Percentiles rank a stretch among this genome's conserved stretches.
Evolutionary conservation across 2,888 invertebrate species (phyloP).

Genomic region (Ectemnius lituratus): DNA sequence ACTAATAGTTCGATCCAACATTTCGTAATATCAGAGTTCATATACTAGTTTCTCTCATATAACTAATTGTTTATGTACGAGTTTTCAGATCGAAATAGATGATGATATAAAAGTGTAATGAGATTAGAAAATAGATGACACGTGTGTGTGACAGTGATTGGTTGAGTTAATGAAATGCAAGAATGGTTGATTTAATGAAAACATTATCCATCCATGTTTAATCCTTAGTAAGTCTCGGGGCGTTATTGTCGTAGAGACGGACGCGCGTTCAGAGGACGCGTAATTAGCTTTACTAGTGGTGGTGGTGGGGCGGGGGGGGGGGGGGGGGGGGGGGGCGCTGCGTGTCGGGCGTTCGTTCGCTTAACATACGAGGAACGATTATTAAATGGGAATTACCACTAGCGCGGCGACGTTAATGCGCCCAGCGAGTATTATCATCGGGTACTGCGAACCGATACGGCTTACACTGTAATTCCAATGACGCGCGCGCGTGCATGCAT

Average conservation of each 20-base stretch:
- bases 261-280: slow-evolving; percentile 51
- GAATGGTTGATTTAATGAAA: slow-evolving; percentile 55
- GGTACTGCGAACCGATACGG: slow-evolving; percentile 48
- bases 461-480: slow-evolving; percentile 54
- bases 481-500: too few species aligned
- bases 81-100: too few species aligned
- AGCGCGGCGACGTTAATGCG: slow-evolving; percentile 55
- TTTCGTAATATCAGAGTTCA: too few species aligned
- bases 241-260: slow-evolving; percentile 59
- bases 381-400: slow-evolving; percentile 64
- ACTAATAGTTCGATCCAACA: too few species aligned
- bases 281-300: slow-evolving; percentile 54
- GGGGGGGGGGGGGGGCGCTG: slow-evolving; percentile 24
- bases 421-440: slow-evolving; percentile 57
- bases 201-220: slow-evolving; percentile 56
- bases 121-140: background rate
- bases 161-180: slow-evolving; percentile 53
- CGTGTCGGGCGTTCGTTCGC: slow-evolving; percentile 38
- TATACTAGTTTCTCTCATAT: too few species aligned
- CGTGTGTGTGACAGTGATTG: background rate
- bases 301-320: too few species aligned
- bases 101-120: too few species aligned
- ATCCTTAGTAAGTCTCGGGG: slow-evolving; percentile 6
- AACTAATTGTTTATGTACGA: too few species aligned
- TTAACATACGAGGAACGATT: slow-evolving; percentile 60